Base-by-base conservation (phyloP, 2,113 vertebrate species). In the Beaufortia kweichowensis region DNA sequence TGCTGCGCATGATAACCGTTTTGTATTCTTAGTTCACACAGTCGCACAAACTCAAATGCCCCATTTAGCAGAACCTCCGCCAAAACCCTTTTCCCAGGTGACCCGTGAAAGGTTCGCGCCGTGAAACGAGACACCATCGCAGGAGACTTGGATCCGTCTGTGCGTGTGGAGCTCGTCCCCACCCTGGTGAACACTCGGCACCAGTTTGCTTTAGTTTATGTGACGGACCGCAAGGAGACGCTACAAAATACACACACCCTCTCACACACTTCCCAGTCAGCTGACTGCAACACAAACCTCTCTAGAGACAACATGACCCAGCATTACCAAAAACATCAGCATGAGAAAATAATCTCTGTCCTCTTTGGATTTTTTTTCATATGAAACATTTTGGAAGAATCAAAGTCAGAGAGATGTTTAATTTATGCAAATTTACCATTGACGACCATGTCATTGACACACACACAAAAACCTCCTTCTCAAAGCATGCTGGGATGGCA, bases 301-400 rank as follows among this genome's bases (percentile, higher is more conserved):
- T 50, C 28, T 3, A 69, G 43, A 41, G 71, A 79, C 56, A 10
- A 60, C 63, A 63, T 77, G 48, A 78, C 63, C 81, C 74, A 74
- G 19, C 41, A 66, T 75, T 75, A 41, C 82, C 72, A 76, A 83
- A 83, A 81, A 76, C 65, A 78, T 23, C 62, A 78, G 35, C 66
- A 60, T 76, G 79, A 78, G 59, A 76, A 83, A 57, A 60, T 62
- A 43, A 33, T 67, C 35, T 62, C 17, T 56, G 35, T 73, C n/a
- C 21, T 72, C 46, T 43, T 29, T 17, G 35, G 35, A 39, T 39
- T 39, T 11, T 39, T 33, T 39, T 10, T 10, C 35, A 11, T 39
- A 39, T 39, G 35, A 39, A 11, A 10, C 35, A 10, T 39, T 10
- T 39, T 39, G 35, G 35, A 39, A 39, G n/a, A n/a, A n/a, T n/a